A percentile compares a stretch with the other conserved stretches of the same genome.
Evolutionary conservation across 2,888 invertebrate genomes (phyloP).

Genomic region (Phalangium opilio): DNA sequence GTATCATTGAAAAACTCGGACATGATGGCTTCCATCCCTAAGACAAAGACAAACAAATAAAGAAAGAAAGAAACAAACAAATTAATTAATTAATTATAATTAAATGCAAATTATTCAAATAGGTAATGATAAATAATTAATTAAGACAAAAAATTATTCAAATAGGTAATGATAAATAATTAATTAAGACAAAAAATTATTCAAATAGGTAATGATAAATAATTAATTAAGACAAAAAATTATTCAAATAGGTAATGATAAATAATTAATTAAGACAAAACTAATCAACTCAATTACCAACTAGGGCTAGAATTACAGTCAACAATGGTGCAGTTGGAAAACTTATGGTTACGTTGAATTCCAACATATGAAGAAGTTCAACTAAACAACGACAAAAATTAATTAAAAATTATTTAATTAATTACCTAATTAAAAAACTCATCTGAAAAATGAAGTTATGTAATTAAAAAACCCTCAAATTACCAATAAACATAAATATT

Average conservation of each 20-base stretch:
- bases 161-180: no score
- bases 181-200: slow-evolving; percentile 25
- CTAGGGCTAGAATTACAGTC: slow-evolving; percentile 92
- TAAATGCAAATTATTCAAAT: no score
- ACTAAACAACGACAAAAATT: slow-evolving; percentile 46
- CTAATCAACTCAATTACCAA: no score
- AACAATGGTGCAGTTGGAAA: slow-evolving; percentile 93
- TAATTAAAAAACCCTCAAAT: background rate
- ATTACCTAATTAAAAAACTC: background rate
- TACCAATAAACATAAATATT: slow-evolving; percentile 97
- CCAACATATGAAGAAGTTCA: slow-evolving; percentile 93
- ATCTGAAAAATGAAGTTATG: background rate
- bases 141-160: slow-evolving; percentile 27
- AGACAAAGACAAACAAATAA: no score
- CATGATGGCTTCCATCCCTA: slow-evolving; percentile 99
- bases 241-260: no score
- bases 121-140: background rate
- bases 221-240: slow-evolving; percentile 24
- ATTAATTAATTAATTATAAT: no score
- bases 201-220: no score
- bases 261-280: slow-evolving; percentile 23
- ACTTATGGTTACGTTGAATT: slow-evolving; percentile 81
- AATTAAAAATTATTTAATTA: slow-evolving; percentile 3
- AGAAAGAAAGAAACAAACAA: no score
- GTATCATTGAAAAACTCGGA: slow-evolving; percentile 99